A percentile compares a stretch with the other conserved stretches of the same genome.
These are phyloP conservation scores for human (Homo sapiens) DNA, from an alignment of 2,113 vertebrate species.

Conservation along the genomic window GRCh38 chrX:129578501-129579000, in stretches of 20 bases:
- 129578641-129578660: background rate
- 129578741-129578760: slow-evolving; percentile 7
- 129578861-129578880: slow-evolving; percentile 28
- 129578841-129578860: background rate
- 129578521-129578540: slow-evolving; percentile 17
- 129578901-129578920: slow-evolving; percentile 9
- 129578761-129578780: slow-evolving; percentile 10
- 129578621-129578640: background rate
- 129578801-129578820: background rate
- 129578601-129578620: slow-evolving; percentile 24
- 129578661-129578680: slow-evolving; percentile 40
- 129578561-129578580: too few relatives aligned
- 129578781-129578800: slow-evolving; percentile 29
- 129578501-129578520: slow-evolving; percentile 34
- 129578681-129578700: background rate
- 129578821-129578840: slow-evolving; percentile 14
- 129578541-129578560: background rate
- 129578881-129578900: slow-evolving; percentile 46
- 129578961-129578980: slow-evolving; percentile 31
- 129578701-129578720: background rate
- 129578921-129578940: slow-evolving; percentile 29
- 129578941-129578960: slow-evolving; percentile 13
- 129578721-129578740: background rate
- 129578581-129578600: too few relatives aligned
- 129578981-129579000: background rate